Base-by-base conservation (phyloP, 2,113 vertebrate species). In the Lophius piscatorius region DNA sequence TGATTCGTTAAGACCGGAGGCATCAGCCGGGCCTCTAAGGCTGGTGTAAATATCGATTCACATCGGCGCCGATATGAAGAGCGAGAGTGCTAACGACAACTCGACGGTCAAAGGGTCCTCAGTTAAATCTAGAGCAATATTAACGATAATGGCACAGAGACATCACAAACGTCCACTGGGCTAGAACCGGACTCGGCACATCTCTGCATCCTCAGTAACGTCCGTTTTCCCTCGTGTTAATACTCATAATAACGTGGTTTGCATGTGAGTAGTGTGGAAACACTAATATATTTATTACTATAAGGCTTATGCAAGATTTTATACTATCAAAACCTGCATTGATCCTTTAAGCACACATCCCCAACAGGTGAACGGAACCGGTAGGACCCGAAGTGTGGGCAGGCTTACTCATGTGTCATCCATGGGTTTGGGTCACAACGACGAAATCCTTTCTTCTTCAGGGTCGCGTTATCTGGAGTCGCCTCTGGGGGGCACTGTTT, bases 231-330 rank as follows among this genome's bases (percentile, higher is more conserved):
- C 49, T 61, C 33, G 6, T 13, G 85, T 81, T 87, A 87, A 68
- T 82, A 88, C 87, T 21, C 16, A 42, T 42, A 23, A 2, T 62
- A 72, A 65, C 66, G 49, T 75, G 64, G 54, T 57, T 22, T 89
- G 87, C 87, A 90, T 89, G 88, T 72, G 58, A 50, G 52, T 63
- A 68, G 46, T 59, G 34, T 65, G 17, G 50, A 70, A 57, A 64
- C 62, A 66, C 35, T 46, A 55, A 13, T n/a, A n/a, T 60, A 33
- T 83, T 87, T 82, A 48, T 68, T 76, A 80, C 64, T 60, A 71
- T 67, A 81, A 80, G 51, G 74, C 70, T 82, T 79, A 84, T 87
- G 88, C 82, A 88, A 83, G 61, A 75, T 83, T 85, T 85, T 81
- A 70, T 82, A 83, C 71, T 52, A 40, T 12, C n/a, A 59, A 69